Percentiles rank a stretch among this genome's conserved stretches.
Evolutionary conservation across 2,797 vertebrate genomes (phyloP).

Genomic region (Microctenopoma steveboyesi): DNA sequence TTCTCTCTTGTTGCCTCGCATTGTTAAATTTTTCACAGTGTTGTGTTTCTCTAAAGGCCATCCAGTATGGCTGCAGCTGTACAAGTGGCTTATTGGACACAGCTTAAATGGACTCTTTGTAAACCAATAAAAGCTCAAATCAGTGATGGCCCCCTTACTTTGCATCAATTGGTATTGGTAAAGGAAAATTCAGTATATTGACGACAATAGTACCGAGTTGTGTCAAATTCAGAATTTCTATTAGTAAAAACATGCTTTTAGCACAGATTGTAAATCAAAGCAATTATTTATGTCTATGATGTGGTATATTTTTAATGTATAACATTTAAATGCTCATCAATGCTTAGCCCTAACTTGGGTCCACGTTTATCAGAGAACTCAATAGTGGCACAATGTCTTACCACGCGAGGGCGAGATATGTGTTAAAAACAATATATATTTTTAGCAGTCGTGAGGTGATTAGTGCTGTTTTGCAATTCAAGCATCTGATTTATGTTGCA

Average conservation of each 20-base stretch:
- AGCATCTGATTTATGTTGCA: slow-evolving; percentile 47
- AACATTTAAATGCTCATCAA: background rate
- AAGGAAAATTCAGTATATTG: background rate
- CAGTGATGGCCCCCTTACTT: too few relatives aligned
- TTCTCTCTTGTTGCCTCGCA: slow-evolving; percentile 34
- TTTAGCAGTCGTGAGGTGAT: slow-evolving; percentile 60
- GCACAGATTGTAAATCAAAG: background rate
- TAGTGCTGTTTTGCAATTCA: slow-evolving; percentile 58
- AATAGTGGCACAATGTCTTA: background rate
- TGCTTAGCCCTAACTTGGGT: background rate
- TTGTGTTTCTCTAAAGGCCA: slow-evolving; percentile 36
- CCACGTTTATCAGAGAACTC: background rate
- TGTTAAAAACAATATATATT: slow-evolving; percentile 59
- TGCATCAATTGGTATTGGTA: background rate
- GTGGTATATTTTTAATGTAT: background rate
- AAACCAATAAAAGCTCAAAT: slow-evolving; percentile 40
- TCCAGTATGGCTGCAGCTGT: slow-evolving; percentile 16
- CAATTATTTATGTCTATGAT: background rate
- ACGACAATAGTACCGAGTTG: background rate
- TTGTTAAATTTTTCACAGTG: slow-evolving; percentile 46
- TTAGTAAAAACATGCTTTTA: background rate
- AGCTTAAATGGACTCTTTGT: slow-evolving; percentile 42
- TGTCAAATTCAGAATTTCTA: background rate
- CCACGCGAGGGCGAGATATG: slow-evolving; percentile 26
- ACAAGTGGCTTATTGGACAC: slow-evolving; percentile 55